These are phyloP conservation scores for Leptopilina clavipes DNA, from an alignment of 1,140 invertebrate species.

Conservation along the genomic window DNA sequence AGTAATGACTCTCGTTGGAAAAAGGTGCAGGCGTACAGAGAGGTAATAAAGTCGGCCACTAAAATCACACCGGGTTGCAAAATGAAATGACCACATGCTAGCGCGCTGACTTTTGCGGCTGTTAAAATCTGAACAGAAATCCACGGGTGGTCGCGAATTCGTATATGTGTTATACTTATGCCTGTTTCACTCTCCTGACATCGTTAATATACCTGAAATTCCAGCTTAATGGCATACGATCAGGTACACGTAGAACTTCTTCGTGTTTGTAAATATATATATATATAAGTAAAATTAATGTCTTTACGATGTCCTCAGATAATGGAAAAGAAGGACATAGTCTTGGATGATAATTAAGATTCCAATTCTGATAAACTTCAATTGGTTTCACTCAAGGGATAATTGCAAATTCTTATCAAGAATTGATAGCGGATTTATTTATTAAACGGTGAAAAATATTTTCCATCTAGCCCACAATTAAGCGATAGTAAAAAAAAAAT, in stretches of 20 bases:
- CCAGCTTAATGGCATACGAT: constrained; percentile 57
- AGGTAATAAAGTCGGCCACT: constrained; percentile 37
- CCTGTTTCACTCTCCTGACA: constrained; percentile 40
- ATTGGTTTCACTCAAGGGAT: too few species aligned
- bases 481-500: too few species aligned
- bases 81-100: constrained; percentile 57
- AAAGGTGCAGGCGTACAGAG: constrained; percentile 26
- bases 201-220: constrained; percentile 60
- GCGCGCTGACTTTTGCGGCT: constrained; percentile 21
- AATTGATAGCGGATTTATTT: too few species aligned
- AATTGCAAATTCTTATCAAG: too few species aligned
- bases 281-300: constrained; percentile 41
- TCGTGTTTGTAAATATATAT: constrained; percentile 36
- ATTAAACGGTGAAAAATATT: too few species aligned
- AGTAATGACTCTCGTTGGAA: constrained; percentile 36
- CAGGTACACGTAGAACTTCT: constrained; percentile 24
- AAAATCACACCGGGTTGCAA: constrained; percentile 44
- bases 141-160: constrained; percentile 47
- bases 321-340: too few species aligned
- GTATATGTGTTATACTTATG: constrained; percentile 44
- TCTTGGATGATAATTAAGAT: too few species aligned
- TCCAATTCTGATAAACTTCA: too few species aligned
- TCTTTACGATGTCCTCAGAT: too few species aligned
- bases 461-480: too few species aligned
- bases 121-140: constrained; percentile 52